Base-by-base conservation (phyloP, 2,888 invertebrate genomes). In the Eugnorisma glareosa region DNA sequence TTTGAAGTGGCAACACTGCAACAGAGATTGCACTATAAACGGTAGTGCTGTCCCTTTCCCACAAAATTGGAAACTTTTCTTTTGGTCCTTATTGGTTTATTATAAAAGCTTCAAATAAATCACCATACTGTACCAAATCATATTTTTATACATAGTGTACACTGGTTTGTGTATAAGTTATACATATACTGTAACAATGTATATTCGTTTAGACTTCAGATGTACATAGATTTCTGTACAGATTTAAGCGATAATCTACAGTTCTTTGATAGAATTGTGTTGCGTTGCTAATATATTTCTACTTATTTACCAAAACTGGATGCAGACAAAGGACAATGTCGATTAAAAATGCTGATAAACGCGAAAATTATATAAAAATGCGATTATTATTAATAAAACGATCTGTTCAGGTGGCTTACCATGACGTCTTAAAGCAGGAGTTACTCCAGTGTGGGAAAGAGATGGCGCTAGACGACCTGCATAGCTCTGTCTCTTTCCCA, bases 131-230 rank as follows among this genome's bases (percentile, higher is more conserved):
- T 77, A 81, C 80, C 77, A 83, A 88, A 85, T 81, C 61, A 71
- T 73, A 70, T 75, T 86, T 88, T 91, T 90, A 92, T 93, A 93
- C 91, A 91, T 91, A 91, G 89, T 95, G 89, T 96, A 96, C 95
- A 95, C 93, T 91, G 67, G 89, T 96, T 95, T 95, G 95, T 95
- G 92, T 95, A 95, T 92, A 81, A 79, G 88, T 88, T 93, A 92
- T 90, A 90, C 85, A 86, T 90, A 84, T 86, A 79, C 77, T 82
- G 77, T 83, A 78, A 76, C 45, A 69, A 77, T 83, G 81, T 88
- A 83, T 82, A 81, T 79, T 86, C 83, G 76, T 85, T 85, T 88
- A 80, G 71, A 79, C 10, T 66, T 66, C 71, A 40, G 51, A 85
- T 87, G 87, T 85, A 86, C 87, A 86, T 86, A 83, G 59, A 72